Evolutionary conservation across 2,888 invertebrate species (phyloP), one percentile per base, ranked within the genome.

Genomic region (Azorinus chamasolen): DNA sequence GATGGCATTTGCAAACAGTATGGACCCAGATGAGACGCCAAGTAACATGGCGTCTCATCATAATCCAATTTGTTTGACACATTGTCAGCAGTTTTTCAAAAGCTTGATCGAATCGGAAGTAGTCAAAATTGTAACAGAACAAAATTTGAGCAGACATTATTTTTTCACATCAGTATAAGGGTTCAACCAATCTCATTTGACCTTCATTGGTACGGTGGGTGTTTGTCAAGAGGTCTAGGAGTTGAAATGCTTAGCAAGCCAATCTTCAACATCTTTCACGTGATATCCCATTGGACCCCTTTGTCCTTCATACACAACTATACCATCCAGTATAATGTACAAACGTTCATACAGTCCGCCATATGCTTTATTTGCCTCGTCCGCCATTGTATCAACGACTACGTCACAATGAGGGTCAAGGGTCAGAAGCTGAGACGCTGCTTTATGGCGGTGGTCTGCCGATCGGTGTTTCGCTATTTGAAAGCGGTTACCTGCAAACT

Each of bases 341-440:
- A 91, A 76, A n/a, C 90, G 72, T 50, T 91, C 91, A 57, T 79
- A 88, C 25, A 87, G 54, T 1, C 82, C 90, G 0, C 88, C 89
- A 59, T 90, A 91, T 8, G 54, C 32, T 32, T 41, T 54, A 69
- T 87, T 88, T n/a, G 89, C 86, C 1, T 78, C 73, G 57, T 91
- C 74, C 8, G 48, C 54, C 86, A 91, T 88, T 20, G 73, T 75
- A 73, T 91, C 91, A 6, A 87, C 84, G 6, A 87, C 74, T 14
- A 91, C 61, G 0, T 83, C 78, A 68, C 88, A 87, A 3, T 69
- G 45, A 12, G 84, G 77, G 3, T 73, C 59, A n/a, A 65, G 18
- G 14, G 48, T 46, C 10, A 61, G 24, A 16, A 90, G 63, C 14
- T 66, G 62, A n/a, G 57, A 32, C 1, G 90, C 89, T 1, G 90